A percentile compares a stretch with the other conserved stretches of the same genome.
Evolutionary conservation across 2,888 invertebrate genomes (phyloP).

Genomic region (Lydus trimaculatus): DNA sequence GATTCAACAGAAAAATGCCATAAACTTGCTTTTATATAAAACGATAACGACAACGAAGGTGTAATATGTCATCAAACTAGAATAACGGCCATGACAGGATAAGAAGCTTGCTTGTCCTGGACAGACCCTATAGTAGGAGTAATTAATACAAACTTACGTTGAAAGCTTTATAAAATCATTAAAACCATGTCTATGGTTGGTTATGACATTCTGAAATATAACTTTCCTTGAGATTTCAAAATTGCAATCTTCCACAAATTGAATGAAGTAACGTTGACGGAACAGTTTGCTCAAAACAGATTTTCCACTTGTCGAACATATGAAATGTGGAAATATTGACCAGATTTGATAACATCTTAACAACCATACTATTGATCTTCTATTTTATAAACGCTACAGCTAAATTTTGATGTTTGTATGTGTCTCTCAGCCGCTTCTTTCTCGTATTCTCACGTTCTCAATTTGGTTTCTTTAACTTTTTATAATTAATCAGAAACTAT

Average conservation of each 20-base stretch:
- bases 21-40: neutral
- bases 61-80: neutral
- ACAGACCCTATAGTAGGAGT: conserved; percentile 22
- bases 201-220: neutral
- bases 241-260: neutral
- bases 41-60: neutral
- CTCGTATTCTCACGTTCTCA: too few species aligned
- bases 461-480: too few species aligned
- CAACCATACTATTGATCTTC: too few species aligned
- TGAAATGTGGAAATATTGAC: too few species aligned
- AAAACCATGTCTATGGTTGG: neutral
- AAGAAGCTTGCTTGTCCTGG: conserved; percentile 25
- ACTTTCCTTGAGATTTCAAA: neutral
- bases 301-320: too few species aligned
- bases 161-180: neutral
- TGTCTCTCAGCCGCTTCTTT: too few species aligned
- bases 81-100: neutral
- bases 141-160: conserved; percentile 27
- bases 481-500: too few species aligned
- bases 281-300: neutral
- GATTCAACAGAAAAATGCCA: neutral
- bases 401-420: too few species aligned
- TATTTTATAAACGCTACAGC: too few species aligned
- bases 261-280: neutral
- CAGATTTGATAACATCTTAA: too few species aligned